Evolutionary conservation across 2,888 invertebrate species (phyloP), one percentile per base, ranked within the genome.

Genomic region (Diarsia rubi): DNA sequence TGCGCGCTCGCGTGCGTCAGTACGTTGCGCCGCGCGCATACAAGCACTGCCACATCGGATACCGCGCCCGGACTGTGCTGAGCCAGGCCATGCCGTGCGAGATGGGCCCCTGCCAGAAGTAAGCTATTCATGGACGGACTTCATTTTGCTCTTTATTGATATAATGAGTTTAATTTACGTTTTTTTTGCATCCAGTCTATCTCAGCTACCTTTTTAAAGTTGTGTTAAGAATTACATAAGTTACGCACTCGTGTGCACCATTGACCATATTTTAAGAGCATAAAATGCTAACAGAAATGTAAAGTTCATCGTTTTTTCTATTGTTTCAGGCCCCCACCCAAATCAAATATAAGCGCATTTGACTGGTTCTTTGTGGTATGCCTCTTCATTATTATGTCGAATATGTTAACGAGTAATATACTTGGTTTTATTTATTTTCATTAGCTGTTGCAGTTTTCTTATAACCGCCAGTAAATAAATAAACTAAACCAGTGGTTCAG

Each of bases 1-100:
- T 97, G n/a, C 97, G 98, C 79, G 97, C 97, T 0, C 97, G 98
- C 73, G 97, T 97, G 16, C 95, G 98, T 0, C 97, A 97, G 86
- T 98, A 98, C 92, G 92, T 97, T 59, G 97, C 93, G 70, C 95
- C 97, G 78, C 97, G 97, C 66, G 98, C 97, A 0, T 97, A 96
- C 78, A 98, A 98, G 89, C 97, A 97, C 70, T 98, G 98, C 88
- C 97, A 97, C 91, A 91, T 96, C 52, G 94, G 95, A 4, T 94
- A 88, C 88, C 92, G 95, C 6, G 93, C 95, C 2, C 86, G 95
- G 69, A 94, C 95, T 24, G 84, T 93, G 49, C 84, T 94, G 90
- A 96, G 90, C 91, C 97, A 93, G 92, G 97, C 92, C 83, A 93
- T 94, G 90, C 96, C 95, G 0, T 96, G 96, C 69, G 96, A 94